These are phyloP conservation scores for Hypercompe scribonia DNA, from an alignment of 2,888 invertebrate genomes.

Conservation along the genomic window DNA sequence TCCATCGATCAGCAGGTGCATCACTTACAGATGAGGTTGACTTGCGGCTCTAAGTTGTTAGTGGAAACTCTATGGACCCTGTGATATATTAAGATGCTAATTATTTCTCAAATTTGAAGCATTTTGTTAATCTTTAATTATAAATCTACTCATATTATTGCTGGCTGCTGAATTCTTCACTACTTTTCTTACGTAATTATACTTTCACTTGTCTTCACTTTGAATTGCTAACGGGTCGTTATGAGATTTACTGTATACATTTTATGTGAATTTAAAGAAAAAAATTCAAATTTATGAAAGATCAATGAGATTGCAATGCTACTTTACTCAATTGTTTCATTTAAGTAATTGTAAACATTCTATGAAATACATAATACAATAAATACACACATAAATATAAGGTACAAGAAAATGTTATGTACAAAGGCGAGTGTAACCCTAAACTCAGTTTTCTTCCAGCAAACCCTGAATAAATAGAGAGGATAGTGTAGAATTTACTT, in stretches of 20 bases:
- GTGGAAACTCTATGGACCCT: too few relatives aligned
- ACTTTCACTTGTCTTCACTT: not conserved
- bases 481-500: too few relatives aligned
- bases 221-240: not conserved
- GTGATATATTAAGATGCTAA: too few relatives aligned
- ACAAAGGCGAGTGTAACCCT: too few relatives aligned
- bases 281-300: not conserved
- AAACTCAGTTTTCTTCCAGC: too few relatives aligned
- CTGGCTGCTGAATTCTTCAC: not conserved
- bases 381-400: too few relatives aligned
- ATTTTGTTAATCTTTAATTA: not conserved
- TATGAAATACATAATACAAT: not conserved
- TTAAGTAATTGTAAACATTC: not conserved
- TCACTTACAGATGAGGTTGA: too few relatives aligned
- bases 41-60: too few relatives aligned
- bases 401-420: too few relatives aligned
- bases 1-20: too few relatives aligned
- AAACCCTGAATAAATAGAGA: too few relatives aligned
- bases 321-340: not conserved
- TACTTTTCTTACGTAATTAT: not conserved
- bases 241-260: not conserved
- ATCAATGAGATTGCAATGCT: not conserved
- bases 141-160: not conserved
- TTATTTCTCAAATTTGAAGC: not conserved
- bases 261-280: not conserved